phyloP scores from a whole-genome alignment of 92 coral and sea anemone genomes.

The Palythoa caribaeorum region DNA sequence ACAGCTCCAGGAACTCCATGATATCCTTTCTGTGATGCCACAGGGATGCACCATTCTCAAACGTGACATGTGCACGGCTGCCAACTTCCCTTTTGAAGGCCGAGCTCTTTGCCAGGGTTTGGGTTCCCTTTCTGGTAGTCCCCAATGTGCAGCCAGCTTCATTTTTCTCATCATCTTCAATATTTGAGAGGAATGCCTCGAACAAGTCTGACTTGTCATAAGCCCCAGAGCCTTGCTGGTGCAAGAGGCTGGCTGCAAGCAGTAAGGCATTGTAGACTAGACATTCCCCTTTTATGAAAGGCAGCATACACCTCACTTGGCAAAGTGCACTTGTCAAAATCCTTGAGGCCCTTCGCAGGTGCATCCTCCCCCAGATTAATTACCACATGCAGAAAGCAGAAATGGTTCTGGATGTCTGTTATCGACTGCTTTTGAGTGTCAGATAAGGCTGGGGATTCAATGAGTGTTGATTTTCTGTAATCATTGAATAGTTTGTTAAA shows the following conservation, averaged over 20 bases:
- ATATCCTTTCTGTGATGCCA: constrained; percentile 31
- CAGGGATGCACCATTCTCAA: constrained; percentile 4
- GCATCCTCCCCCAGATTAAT: constrained; percentile 30
- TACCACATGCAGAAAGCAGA: constrained; percentile 24
- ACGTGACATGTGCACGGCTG: constrained; percentile 22
- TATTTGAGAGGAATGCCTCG: constrained; percentile 28
- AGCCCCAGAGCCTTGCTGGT: constrained; percentile 26
- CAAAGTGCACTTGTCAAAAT: constrained; percentile 18
- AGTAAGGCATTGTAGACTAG: constrained; percentile 30
- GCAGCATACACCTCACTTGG: neutral
- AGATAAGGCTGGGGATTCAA: constrained; percentile 11
- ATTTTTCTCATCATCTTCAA: constrained; percentile 8
- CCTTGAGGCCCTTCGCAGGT: constrained; percentile 3
- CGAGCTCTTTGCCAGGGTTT: neutral
- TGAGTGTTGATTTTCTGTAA: constrained; percentile 12
- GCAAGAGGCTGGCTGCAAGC: constrained; percentile 27
- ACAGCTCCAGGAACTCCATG: neutral
- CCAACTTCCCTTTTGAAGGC: constrained; percentile 13
- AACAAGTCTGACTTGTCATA: constrained; percentile 30
- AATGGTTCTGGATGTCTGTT: constrained; percentile 14
- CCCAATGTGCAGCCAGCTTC: constrained; percentile 12
- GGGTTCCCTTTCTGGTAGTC: constrained; percentile 2
- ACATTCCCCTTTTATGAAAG: constrained; percentile 24
- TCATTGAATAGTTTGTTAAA: constrained; percentile 18
- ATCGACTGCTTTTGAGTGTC: constrained; percentile 24